Percentiles rank a stretch among this genome's conserved stretches.
These are phyloP conservation scores for Labeo rohita DNA, from an alignment of 2,113 vertebrate genomes.

Conservation along the genomic window DNA sequence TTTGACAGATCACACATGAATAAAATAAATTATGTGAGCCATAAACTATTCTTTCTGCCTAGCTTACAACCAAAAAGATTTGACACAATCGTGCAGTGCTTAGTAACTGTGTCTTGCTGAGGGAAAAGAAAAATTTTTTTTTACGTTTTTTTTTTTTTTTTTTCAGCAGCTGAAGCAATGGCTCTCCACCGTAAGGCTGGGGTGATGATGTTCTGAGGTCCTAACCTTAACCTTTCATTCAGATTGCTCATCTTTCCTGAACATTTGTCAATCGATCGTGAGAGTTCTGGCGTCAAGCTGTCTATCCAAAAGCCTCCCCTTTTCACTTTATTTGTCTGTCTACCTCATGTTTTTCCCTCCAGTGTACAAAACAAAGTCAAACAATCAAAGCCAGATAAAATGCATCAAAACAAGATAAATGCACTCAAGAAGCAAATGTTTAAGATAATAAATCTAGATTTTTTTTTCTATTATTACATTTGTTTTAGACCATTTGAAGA, in stretches of 20 bases:
- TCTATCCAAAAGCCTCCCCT: background rate
- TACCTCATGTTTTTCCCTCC: background rate
- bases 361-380: background rate
- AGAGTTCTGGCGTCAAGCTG: background rate
- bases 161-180: background rate
- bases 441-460: background rate
- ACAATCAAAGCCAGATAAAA: background rate
- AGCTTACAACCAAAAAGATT: background rate
- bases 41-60: background rate
- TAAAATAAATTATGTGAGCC: conserved; percentile 45
- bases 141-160: background rate
- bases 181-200: background rate
- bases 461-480: background rate
- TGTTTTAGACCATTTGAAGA: background rate
- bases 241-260: conserved; percentile 24
- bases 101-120: background rate
- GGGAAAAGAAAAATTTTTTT: background rate
- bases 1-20: conserved; percentile 61
- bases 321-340: conserved; percentile 13
- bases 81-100: background rate
- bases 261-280: conserved; percentile 5
- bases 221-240: background rate
- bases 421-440: background rate
- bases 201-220: background rate
- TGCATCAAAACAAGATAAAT: background rate